Evolutionary conservation across 2,113 vertebrate genomes (phyloP).

Genomic region (Leptocoma aspasia): DNA sequence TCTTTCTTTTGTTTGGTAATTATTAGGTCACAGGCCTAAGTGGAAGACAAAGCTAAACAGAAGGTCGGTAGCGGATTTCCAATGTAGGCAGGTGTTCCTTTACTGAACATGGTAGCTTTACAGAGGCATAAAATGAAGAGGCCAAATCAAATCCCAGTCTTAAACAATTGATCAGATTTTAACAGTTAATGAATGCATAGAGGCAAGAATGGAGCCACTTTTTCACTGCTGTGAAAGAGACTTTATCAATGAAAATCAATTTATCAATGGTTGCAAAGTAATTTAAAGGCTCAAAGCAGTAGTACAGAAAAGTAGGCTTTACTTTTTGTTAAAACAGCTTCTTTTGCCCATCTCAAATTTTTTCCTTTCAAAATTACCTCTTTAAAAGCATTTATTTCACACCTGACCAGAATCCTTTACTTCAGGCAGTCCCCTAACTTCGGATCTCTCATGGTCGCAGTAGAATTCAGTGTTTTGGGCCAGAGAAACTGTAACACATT

Average conservation of each 20-base stretch:
- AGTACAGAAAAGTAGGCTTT: neutral
- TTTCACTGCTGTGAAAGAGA: neutral
- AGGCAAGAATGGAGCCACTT: neutral
- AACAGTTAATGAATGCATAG: accelerated
- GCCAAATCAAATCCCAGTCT: neutral
- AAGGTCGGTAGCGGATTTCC: neutral
- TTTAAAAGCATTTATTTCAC: neutral
- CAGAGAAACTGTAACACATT: neutral
- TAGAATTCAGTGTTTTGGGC: neutral
- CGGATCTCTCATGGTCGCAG: neutral
- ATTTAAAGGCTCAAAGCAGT: neutral
- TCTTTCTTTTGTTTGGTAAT: neutral
- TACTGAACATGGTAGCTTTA: neutral
- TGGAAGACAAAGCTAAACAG: neutral
- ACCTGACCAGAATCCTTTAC: neutral
- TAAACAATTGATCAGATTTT: neutral
- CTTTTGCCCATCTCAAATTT: neutral
- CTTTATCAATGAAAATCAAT: neutral
- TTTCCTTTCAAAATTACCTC: neutral
- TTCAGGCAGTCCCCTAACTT: neutral
- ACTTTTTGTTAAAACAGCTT: neutral
- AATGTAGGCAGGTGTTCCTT: neutral
- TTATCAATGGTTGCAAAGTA: neutral
- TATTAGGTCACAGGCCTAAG: neutral
- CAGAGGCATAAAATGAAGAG: neutral